Base-by-base conservation (phyloP, 2,888 invertebrate species). In the Hirtodrosophila cameraria region DNA sequence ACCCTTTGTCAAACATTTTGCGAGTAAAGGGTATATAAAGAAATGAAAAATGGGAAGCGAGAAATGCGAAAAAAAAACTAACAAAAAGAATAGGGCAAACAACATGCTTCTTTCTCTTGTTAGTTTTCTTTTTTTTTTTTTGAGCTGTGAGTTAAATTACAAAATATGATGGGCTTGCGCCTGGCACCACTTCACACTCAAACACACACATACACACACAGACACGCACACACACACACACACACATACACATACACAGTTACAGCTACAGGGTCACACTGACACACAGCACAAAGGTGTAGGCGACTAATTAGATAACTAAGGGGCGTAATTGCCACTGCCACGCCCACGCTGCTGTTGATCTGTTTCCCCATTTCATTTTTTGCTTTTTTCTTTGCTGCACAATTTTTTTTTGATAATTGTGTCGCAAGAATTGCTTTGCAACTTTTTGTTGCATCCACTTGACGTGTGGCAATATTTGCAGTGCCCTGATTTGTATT, bases 291-390 rank as follows among this genome's bases (percentile, higher is more conserved):
- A 57, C 54, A 41, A 57, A 28, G 39, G 43, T 77, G 77, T 74
- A 67, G 78, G 67, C 61, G 70, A 72, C 89, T 90, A 90, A 90
- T 90, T 90, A 90, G 90, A 88, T 89, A 89, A 89, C 87, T 84
- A 75, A 79, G 74, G 78, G 86, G 82, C 88, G n/a, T 89, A 90
- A 89, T 89, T 90, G 89, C 62, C 61, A 48, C 42, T 60, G 72
- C 64, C 82, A 81, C 79, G 72, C 79, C 85, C 55, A 43, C 25
- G 9, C 45, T 28, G 8, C 25, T n/a, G 15, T 60, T 50, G 64
- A 54, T 49, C 46, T 42, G 46, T 54, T 52, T 63, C 18, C 18
- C 30, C 39, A 31, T 16, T 35, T 55, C 39, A 58, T 50, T 63
- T 60, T 70, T 33, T 43, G 15, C 63, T 63, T 61, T 30, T 55